Percentiles rank a stretch among this genome's conserved stretches.
phyloP scores from a whole-genome alignment of 92 coral and sea anemone species.

The Porites lobata region DNA sequence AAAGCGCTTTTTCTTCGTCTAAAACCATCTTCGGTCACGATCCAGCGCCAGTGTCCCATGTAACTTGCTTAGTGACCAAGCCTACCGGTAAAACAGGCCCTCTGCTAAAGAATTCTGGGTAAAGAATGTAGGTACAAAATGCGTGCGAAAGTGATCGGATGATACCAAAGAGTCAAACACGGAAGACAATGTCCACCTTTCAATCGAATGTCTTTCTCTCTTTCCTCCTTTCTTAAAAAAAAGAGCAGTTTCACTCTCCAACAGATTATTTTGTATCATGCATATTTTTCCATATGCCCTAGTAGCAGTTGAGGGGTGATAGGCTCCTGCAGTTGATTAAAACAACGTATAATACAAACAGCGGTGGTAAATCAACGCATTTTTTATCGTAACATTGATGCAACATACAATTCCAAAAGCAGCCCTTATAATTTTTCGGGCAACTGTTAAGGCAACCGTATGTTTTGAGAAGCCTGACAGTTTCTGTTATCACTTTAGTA shows the following conservation, averaged over 20 bases:
- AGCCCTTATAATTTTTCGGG: too few species aligned
- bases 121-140: neutral
- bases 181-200: too few species aligned
- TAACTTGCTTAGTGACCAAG: conserved; percentile 14
- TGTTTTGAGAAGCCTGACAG: too few species aligned
- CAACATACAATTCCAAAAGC: too few species aligned
- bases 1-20: conserved; percentile 73
- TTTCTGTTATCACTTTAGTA: too few species aligned
- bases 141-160: too few species aligned
- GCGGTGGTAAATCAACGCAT: too few species aligned
- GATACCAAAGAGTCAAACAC: neutral
- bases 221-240: neutral
- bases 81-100: conserved; percentile 9
- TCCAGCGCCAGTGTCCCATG: neutral
- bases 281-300: neutral
- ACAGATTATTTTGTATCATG: too few species aligned
- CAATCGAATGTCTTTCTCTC: too few species aligned
- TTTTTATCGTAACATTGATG: too few species aligned
- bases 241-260: too few species aligned
- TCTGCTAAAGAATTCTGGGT: conserved; percentile 1
- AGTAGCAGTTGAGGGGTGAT: neutral
- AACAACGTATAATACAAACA: neutral
- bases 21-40: conserved; percentile 78
- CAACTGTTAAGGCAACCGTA: too few species aligned
- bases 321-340: neutral